A percentile compares a stretch with the other conserved stretches of the same genome.
Evolutionary conservation across 2,888 invertebrate species (phyloP).

Genomic region (Rhimphoctona megacephalus): DNA sequence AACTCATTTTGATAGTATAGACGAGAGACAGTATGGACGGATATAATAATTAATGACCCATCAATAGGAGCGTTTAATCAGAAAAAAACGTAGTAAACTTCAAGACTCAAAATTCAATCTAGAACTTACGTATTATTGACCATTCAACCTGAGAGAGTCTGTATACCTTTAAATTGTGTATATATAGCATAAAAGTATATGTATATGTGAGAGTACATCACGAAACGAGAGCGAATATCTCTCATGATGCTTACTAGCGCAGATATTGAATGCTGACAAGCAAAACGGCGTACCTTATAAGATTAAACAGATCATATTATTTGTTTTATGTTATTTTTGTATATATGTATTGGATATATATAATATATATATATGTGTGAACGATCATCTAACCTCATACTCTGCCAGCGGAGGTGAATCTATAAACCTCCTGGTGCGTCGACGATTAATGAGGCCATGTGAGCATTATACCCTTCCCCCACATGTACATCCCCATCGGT

Average conservation of each 20-base stretch:
- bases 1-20: too few relatives aligned
- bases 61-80: not conserved
- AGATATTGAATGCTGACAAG: not conserved
- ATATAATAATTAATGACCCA: not conserved
- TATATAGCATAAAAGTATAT: conserved; percentile 14
- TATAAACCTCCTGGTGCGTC: conserved; percentile 58
- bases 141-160: not conserved
- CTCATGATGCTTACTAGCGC: conserved; percentile 11
- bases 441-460: conserved; percentile 67
- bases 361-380: conserved; percentile 1
- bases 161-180: not conserved
- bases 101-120: not conserved
- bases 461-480: conserved; percentile 50
- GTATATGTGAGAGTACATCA: not conserved
- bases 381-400: conserved; percentile 28
- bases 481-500: conserved; percentile 33
- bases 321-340: conserved; percentile 16
- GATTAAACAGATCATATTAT: not conserved
- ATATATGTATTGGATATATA: not conserved
- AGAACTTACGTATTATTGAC: not conserved
- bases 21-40: not conserved
- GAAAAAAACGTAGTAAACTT: not conserved
- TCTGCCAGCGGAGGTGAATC: conserved; percentile 55
- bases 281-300: conserved; percentile 14
- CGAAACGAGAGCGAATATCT: not conserved